phyloP scores from a whole-genome alignment of 2,113 vertebrate species.

The Vireo altiloquus region DNA sequence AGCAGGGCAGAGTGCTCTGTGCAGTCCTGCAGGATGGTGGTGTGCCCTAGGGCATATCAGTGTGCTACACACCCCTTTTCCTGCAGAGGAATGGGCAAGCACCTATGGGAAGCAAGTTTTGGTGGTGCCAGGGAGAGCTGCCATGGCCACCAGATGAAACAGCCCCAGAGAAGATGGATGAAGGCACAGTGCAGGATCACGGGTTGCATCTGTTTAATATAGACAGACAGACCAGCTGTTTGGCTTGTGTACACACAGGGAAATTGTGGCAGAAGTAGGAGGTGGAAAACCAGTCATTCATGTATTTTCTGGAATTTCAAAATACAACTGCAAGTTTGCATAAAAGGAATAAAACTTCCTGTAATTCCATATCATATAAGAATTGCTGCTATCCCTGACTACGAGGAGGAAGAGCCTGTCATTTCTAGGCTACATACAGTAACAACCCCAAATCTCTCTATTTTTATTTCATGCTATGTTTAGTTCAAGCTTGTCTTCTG shows the following conservation, averaged over 20 bases:
- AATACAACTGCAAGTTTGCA: not conserved
- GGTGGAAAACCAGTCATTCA: not conserved
- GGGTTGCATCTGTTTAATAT: not conserved
- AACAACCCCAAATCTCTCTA: not conserved
- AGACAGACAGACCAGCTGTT: not conserved
- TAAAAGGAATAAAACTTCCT: not conserved
- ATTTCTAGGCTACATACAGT: not conserved
- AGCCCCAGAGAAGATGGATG: accelerated
- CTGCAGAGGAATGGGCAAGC: not conserved
- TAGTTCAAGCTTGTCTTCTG: not conserved
- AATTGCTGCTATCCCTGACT: not conserved
- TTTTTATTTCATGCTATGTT: not conserved
- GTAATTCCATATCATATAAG: not conserved
- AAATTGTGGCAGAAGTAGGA: not conserved
- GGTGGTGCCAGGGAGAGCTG: not conserved
- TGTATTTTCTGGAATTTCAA: not conserved
- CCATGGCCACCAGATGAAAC: accelerated
- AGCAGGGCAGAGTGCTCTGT: not conserved
- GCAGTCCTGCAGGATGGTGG: not conserved
- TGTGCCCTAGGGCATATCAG: not conserved
- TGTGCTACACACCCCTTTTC: not conserved
- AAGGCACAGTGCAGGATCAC: accelerated
- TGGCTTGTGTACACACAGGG: not conserved
- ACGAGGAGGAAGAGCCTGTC: not conserved
- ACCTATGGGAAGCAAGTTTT: not conserved